Evolutionary conservation across 2,113 vertebrate species (phyloP).

Genomic region (Castor canadensis): DNA sequence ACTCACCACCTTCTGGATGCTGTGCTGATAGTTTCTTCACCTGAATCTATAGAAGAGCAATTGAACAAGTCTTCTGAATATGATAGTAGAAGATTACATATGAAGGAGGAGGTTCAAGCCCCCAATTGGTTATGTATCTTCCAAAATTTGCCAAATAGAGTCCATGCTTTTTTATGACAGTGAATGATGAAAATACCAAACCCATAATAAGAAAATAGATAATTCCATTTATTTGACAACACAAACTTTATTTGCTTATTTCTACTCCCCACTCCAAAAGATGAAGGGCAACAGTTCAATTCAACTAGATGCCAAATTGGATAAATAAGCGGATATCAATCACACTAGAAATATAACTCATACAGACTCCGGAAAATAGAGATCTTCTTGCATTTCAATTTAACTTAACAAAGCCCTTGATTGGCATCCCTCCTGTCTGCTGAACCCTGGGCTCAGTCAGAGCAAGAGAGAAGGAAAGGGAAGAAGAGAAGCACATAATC

Average conservation of each 20-base stretch:
- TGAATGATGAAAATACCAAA: background rate
- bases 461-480: background rate
- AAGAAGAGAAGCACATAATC: background rate
- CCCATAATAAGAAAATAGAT: background rate
- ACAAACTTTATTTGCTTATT: background rate
- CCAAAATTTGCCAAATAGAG: slow-evolving; percentile 2
- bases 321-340: background rate
- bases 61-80: background rate
- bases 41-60: background rate
- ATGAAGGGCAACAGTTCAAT: background rate
- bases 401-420: background rate
- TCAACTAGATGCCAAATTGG: background rate
- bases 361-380: background rate
- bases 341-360: background rate
- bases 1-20: background rate
- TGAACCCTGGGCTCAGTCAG: background rate
- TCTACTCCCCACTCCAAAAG: background rate
- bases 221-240: background rate
- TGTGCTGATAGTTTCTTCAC: background rate
- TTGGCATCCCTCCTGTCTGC: background rate
- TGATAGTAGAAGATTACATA: background rate
- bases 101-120: background rate
- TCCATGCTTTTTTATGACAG: background rate
- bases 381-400: background rate
- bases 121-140: slow-evolving; percentile 3